Conservation (phyloP, 35 echinoderm and acorn worm genomes). For the Holothuria glaberrima region DNA sequence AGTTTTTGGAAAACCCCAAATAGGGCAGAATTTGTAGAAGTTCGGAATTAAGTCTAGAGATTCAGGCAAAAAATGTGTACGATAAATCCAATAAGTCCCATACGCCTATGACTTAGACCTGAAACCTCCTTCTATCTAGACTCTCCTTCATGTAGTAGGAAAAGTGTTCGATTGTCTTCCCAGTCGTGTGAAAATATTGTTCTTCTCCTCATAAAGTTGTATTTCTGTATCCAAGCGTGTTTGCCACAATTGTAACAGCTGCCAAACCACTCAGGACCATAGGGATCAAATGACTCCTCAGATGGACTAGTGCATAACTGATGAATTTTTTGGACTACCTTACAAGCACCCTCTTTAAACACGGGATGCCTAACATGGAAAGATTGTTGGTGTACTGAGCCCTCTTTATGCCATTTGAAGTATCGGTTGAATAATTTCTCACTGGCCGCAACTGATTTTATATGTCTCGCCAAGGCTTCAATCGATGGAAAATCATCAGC, state of each 20-base stretch:
- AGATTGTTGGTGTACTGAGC: not conserved
- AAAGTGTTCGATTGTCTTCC: not conserved
- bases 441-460: slow-evolving; percentile 28
- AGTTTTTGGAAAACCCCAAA: too few relatives aligned
- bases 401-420: slow-evolving; percentile 25
- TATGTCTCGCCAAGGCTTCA: too few relatives aligned
- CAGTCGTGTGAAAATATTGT: not conserved
- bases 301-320: not conserved
- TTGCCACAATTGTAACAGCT: not conserved
- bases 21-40: too few relatives aligned
- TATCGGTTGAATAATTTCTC: slow-evolving; percentile 47
- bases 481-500: too few relatives aligned
- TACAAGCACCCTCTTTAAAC: not conserved
- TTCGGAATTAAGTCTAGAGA: too few relatives aligned
- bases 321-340: not conserved
- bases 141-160: not conserved
- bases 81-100: too few relatives aligned
- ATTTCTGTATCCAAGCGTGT: not conserved
- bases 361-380: not conserved
- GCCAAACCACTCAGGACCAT: not conserved
- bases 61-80: too few relatives aligned
- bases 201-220: not conserved
- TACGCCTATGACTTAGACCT: too few relatives aligned
- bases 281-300: not conserved
- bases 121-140: too few relatives aligned